phyloP scores from a whole-genome alignment of 2,797 vertebrate genomes.

The Oreonectes daqikongensis region DNA sequence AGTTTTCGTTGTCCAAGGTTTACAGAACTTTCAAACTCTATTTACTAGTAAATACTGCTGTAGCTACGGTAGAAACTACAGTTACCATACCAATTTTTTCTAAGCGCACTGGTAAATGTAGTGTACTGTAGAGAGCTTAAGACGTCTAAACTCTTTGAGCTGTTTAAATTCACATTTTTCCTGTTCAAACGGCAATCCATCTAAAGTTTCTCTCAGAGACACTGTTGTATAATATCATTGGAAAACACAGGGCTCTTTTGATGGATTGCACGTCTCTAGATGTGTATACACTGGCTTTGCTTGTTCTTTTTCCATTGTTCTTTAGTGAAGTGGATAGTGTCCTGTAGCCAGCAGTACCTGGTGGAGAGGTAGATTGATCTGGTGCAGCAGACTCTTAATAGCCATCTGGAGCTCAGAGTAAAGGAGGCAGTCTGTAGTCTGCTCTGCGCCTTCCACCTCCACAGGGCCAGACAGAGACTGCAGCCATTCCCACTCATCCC shows the following conservation, averaged over 20 bases:
- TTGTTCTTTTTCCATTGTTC: conserved; percentile 17
- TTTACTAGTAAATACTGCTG: too few relatives aligned
- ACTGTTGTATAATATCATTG: neutral
- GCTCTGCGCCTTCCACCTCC: conserved; percentile 81
- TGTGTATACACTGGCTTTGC: conserved; percentile 3
- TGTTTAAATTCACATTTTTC: neutral
- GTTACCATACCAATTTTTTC: too few relatives aligned
- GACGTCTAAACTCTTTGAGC: neutral
- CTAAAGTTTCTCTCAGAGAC: neutral
- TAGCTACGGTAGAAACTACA: too few relatives aligned
- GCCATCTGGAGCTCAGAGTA: conserved; percentile 92
- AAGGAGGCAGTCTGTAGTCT: conserved; percentile 81
- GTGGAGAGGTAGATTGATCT: conserved; percentile 90
- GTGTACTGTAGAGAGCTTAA: neutral
- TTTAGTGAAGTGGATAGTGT: conserved; percentile 1
- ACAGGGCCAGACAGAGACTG: conserved; percentile 84
- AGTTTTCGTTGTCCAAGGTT: too few relatives aligned
- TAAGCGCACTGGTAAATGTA: neutral
- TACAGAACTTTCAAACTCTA: too few relatives aligned
- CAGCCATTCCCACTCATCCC: conserved; percentile 98
- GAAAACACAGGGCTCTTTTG: conserved; percentile 5
- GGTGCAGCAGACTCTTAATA: conserved; percentile 89
- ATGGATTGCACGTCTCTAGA: conserved; percentile 10
- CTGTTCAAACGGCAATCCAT: neutral
- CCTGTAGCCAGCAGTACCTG: conserved; percentile 78